phyloP scores from a whole-genome alignment of 1,140 invertebrate genomes.

The Zaprionus ornatus region DNA sequence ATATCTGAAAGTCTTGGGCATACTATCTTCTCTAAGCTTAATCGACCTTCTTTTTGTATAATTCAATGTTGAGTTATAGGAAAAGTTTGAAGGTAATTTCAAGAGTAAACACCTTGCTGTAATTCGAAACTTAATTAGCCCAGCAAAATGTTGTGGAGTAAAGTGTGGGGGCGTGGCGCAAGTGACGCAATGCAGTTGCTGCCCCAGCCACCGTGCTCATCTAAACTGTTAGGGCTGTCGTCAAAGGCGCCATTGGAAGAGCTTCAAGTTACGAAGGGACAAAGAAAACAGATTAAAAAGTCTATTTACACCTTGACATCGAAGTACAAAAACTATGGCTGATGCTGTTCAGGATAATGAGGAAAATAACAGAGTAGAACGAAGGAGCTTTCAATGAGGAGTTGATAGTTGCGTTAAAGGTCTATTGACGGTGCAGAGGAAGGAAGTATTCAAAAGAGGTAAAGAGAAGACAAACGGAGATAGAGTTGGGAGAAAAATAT shows the following conservation, averaged over 20 bases:
- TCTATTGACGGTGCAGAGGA: not conserved
- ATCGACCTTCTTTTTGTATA: not conserved
- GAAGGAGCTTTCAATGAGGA: not conserved
- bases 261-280: not conserved
- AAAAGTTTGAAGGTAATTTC: not conserved
- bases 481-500: not conserved
- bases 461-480: not conserved
- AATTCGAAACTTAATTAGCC: conserved; percentile 54
- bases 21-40: no score
- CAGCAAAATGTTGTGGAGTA: conserved; percentile 24
- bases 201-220: not conserved
- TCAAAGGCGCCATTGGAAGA: not conserved
- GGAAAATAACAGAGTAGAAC: not conserved
- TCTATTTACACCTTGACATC: not conserved
- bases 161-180: conserved; percentile 11
- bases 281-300: not conserved
- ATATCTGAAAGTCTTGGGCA: not conserved
- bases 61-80: not conserved
- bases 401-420: no score
- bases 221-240: not conserved
- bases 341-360: not conserved
- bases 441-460: not conserved
- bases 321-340: not conserved
- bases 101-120: not conserved
- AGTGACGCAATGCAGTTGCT: conserved; percentile 27